Evolutionary conservation across 2,113 vertebrate genomes (phyloP).

Genomic region (Urocitellus parryii): DNA sequence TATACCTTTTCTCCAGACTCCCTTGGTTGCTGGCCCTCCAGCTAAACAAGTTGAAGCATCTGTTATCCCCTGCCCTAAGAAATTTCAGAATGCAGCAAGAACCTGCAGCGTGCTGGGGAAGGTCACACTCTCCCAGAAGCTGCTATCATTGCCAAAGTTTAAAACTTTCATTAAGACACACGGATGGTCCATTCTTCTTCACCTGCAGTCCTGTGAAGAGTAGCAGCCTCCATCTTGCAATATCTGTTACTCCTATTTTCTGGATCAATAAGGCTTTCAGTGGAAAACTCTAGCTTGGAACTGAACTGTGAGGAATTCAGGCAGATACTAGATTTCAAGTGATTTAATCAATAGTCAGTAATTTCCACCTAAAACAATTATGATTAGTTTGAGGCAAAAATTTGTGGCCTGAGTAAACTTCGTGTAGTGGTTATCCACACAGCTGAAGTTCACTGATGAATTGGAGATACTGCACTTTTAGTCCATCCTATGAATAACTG

Average conservation of each 20-base stretch:
- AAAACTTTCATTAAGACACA: neutral
- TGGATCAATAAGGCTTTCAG: neutral
- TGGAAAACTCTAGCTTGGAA: neutral
- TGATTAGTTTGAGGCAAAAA: neutral
- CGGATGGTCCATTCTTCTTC: neutral
- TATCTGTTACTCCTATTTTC: neutral
- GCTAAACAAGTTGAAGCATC: neutral
- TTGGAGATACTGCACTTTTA: neutral
- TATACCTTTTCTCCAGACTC: conserved; percentile 32
- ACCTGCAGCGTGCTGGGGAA: neutral
- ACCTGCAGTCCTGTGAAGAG: neutral
- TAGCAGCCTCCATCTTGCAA: neutral
- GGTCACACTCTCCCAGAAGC: conserved; percentile 40
- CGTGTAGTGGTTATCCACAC: neutral
- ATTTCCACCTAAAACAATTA: conserved; percentile 50
- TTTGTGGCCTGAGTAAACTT: neutral
- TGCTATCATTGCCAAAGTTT: neutral
- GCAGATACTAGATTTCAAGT: conserved; percentile 27
- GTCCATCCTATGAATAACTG: neutral
- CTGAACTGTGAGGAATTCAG: neutral
- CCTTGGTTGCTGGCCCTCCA: conserved; percentile 28
- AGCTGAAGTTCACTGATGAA: conserved; percentile 15
- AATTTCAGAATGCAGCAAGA: conserved; percentile 52
- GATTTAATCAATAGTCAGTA: conserved; percentile 9
- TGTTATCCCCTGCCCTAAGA: conserved; percentile 40